Evolutionary conservation across 2,797 vertebrate species (phyloP), one percentile per base, ranked within the genome.

Genomic region (Poecilia gillii): DNA sequence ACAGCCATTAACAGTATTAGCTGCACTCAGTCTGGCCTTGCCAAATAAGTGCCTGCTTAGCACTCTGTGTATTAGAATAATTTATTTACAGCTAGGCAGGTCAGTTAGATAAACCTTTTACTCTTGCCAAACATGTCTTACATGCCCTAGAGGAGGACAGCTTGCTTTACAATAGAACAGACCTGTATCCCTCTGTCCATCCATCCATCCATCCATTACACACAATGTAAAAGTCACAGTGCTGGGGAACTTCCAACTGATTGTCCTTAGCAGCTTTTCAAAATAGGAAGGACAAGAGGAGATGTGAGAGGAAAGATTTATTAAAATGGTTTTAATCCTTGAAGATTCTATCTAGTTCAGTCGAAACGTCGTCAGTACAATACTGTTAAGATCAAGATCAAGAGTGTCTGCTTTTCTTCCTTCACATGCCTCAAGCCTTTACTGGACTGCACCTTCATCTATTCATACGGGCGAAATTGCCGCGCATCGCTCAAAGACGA

Each of bases 1-100:
- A 80, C 28, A 75, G 64, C 20, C 14, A 74, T 64, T 77, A 23
- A 14, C 2, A 33, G 43, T 39, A 72, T 76, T 46, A 81, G 23
- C 36, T 70, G 25, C 59, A 75, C 18, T 33, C 20, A 25, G 20
- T 39, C 25, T 77, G 46, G 59, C 46, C 70, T 73, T 76, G 36
- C 46, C 70, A 53, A 66, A 33, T 49, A 76, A 62, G 18, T n/a
- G 18, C n/a, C 28, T 25, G 43, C 41, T 31, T 31, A 64, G 62
- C 31, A 66, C 59, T 68, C 23, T 49, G 20, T 72, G 23, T 25
- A 39, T 77, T 31, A 72, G 36, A 64, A 53, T 49, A 73, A 51
- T 80, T 6, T 59, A 33, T 73, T 71, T 66, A 57, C 71, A 73
- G n/a, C 55, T 31, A 64, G 68, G 55, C 18, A n/a, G 46, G 18